Base-by-base conservation (phyloP, 2,797 vertebrate species). In the Eulemur mongoz region DNA sequence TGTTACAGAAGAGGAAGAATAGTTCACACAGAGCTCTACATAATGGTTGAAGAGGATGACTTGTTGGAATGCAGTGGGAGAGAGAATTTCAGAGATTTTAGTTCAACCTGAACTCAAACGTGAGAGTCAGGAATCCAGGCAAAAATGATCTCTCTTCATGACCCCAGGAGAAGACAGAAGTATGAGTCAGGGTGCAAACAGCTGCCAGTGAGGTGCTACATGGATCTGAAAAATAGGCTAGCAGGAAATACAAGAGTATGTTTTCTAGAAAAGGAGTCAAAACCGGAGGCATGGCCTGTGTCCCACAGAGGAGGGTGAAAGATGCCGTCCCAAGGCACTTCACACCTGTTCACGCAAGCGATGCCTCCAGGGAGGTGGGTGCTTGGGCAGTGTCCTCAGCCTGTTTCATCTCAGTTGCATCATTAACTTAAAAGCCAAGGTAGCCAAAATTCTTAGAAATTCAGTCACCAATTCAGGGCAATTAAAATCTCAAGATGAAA, bases 51-150 rank as follows among this genome's bases (percentile, higher is more conserved):
- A 76, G 25, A 11, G 13, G 20, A 32, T 38, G n/a, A 35, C 48
- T 81, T 67, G 10, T 35, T 73, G 45, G 50, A 75, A 69, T 45
- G 75, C 30, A 52, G 1, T 0, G 0, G 63, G 81, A 35, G 1
- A 35, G 1, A 14, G 20, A 10, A 70, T 50, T 87, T 38, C 3
- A 76, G 27, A n/a, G n/a, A 82, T 35, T 82, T 72, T 20, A 67
- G 59, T 48, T 75, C 65, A 65, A 40, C 25, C 11, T 93, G 65
- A 67, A 63, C 54, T 40, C 82, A 69, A 88, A 94, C 38, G 25
- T 30, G 7, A 86, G 69, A 45, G 23, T 38, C 25, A 45, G 52
- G 59, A n/a, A 87, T 43, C 25, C 14, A 35, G 43, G 73, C 22
- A 87, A 86, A 63, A 67, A 69, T 12, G 13, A 32, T 3, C 15